These are phyloP conservation scores for Dicranocentrus wangi DNA, from an alignment of 2,888 invertebrate genomes.

Conservation along the genomic window DNA sequence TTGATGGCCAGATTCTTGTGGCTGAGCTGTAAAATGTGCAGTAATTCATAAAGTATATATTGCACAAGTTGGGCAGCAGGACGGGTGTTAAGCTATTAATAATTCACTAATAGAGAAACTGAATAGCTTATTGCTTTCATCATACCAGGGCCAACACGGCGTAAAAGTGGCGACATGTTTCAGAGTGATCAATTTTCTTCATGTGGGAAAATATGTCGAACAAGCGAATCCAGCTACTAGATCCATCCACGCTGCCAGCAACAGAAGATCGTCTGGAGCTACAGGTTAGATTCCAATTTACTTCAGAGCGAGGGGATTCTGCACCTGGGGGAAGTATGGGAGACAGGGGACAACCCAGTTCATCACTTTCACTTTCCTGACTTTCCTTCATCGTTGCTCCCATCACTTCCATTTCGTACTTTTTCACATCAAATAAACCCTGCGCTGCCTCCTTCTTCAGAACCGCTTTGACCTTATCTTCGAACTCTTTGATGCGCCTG, in stretches of 20 bases:
- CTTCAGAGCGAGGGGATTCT: constrained; percentile 26
- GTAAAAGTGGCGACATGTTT: constrained; percentile 71
- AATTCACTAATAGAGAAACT: background rate
- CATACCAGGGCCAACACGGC: constrained; percentile 72
- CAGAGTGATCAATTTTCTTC: constrained; percentile 70
- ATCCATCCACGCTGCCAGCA: constrained; percentile 58
- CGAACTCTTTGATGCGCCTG: constrained; percentile 68
- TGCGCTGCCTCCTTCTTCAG: constrained; percentile 70
- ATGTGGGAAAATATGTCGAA: constrained; percentile 69
- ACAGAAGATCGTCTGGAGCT: constrained; percentile 55
- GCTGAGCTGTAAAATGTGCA: constrained; percentile 67
- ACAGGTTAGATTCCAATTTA: constrained; percentile 24
- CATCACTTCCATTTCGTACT: constrained; percentile 72
- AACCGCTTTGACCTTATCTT: constrained; percentile 70
- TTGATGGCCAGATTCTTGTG: constrained; percentile 72
- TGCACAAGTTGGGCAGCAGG: no score
- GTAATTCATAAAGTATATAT: constrained; percentile 7
- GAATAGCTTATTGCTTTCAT: background rate
- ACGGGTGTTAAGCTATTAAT: background rate
- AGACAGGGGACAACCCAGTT: constrained; percentile 44
- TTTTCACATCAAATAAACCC: constrained; percentile 71
- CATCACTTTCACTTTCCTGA: constrained; percentile 43
- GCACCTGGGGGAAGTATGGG: constrained; percentile 27
- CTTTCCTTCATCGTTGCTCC: constrained; percentile 67
- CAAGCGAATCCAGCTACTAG: constrained; percentile 68